Evolutionary conservation across 2,797 vertebrate species (phyloP).

Genomic region (Myiotriccus ornatus): DNA sequence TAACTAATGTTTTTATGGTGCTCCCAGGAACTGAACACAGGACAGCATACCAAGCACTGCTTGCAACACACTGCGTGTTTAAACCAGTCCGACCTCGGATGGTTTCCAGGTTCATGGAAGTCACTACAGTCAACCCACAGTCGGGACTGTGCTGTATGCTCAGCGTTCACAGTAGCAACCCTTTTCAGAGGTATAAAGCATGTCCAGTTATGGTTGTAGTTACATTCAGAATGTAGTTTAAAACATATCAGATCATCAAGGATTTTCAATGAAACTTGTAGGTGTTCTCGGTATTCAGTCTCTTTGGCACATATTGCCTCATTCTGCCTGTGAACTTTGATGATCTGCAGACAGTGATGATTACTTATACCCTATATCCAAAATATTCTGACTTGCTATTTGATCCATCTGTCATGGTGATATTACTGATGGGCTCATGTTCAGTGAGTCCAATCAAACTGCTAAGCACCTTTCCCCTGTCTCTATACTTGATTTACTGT

Average conservation of each 20-base stretch:
- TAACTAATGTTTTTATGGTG: not conserved
- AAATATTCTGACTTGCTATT: not conserved
- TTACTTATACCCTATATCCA: not conserved
- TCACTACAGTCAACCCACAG: not conserved
- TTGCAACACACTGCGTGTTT: not conserved
- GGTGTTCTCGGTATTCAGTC: not conserved
- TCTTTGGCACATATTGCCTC: not conserved
- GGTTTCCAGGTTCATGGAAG: not conserved
- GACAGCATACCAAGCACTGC: not conserved
- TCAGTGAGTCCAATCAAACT: not conserved
- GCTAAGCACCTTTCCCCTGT: not conserved
- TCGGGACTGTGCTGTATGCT: fast-evolving
- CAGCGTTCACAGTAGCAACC: not conserved
- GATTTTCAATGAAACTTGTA: not conserved
- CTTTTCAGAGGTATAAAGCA: not conserved
- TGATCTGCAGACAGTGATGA: not conserved
- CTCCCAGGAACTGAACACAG: not conserved
- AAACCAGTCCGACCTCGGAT: not conserved
- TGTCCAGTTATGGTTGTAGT: not conserved
- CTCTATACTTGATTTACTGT: not conserved
- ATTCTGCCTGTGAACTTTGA: not conserved
- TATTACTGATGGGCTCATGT: not conserved
- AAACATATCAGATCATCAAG: not conserved
- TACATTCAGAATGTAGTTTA: not conserved
- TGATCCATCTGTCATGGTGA: not conserved